phyloP scores from a whole-genome alignment of 2,113 vertebrate genomes.

The Coptodon bakossiorum region DNA sequence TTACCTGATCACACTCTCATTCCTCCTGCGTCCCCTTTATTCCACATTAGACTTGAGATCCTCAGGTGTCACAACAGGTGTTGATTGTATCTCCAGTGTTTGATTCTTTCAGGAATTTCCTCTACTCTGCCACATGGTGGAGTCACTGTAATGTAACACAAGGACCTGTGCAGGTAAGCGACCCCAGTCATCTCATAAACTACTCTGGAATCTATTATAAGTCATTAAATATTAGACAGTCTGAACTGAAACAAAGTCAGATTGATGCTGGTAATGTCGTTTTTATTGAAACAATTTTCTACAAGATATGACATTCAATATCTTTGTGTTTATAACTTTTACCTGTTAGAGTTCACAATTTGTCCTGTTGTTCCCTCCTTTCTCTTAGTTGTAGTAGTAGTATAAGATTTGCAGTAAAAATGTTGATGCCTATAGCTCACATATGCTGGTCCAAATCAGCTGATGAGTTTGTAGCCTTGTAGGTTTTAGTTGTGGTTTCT shows the following conservation, averaged over 20 bases:
- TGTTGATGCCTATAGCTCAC: too few species aligned
- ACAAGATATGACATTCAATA: neutral
- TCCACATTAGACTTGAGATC: constrained; percentile 1
- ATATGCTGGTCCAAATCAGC: too few species aligned
- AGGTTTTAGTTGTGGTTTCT: neutral
- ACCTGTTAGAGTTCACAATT: neutral
- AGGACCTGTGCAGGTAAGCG: neutral
- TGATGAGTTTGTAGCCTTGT: neutral
- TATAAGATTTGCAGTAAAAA: neutral
- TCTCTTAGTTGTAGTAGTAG: neutral
- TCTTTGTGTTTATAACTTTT: neutral
- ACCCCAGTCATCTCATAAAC: neutral
- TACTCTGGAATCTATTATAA: neutral
- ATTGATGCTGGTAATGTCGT: neutral
- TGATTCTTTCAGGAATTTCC: neutral
- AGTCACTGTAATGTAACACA: neutral
- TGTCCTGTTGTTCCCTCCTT: neutral
- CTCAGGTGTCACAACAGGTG: constrained; percentile 16
- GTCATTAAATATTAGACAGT: neutral
- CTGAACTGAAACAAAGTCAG: neutral
- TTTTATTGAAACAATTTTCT: neutral
- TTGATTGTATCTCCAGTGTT: constrained; percentile 34
- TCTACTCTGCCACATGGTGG: constrained; percentile 15
- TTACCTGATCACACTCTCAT: neutral
- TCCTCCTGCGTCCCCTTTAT: neutral